Evolutionary conservation across 2,888 invertebrate species (phyloP).

Genomic region (Drosophila niveifrons): DNA sequence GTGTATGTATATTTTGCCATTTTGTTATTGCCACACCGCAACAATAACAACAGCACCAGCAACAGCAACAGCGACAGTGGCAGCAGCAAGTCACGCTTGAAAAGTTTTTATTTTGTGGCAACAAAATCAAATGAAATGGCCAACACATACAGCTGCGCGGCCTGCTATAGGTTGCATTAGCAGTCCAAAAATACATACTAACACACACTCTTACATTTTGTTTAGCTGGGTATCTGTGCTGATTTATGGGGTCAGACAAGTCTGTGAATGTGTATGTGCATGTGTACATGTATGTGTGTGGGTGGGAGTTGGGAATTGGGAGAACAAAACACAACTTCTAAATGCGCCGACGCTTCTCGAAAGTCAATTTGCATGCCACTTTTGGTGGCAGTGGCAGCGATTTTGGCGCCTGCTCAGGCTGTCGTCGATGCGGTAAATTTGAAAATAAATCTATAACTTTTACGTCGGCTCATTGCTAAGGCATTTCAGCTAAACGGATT

Average conservation of each 20-base stretch:
- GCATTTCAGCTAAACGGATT: constrained; percentile 62
- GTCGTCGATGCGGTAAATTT: constrained; percentile 81
- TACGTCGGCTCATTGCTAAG: constrained; percentile 26
- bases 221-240: constrained; percentile 65
- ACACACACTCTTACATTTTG: constrained; percentile 30
- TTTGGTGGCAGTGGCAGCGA: constrained; percentile 43
- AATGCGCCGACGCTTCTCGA: constrained; percentile 66
- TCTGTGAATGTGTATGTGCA: constrained; percentile 9
- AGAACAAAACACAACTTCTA: constrained; percentile 42
- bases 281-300: constrained; percentile 6
- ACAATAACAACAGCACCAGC: constrained; percentile 31
- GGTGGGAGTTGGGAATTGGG: constrained; percentile 1
- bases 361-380: constrained; percentile 81
- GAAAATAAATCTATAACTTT: constrained; percentile 68
- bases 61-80: constrained; percentile 14
- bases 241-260: constrained; percentile 67
- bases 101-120: constrained; percentile 76
- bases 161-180: constrained; percentile 66
- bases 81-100: constrained; percentile 75
- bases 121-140: constrained; percentile 76
- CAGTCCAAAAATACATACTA: constrained; percentile 19
- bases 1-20: constrained; percentile 66
- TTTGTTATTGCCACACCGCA: constrained; percentile 68
- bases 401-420: constrained; percentile 52
- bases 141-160: constrained; percentile 50